Evolutionary conservation across 2,797 vertebrate species (phyloP).

Genomic region (Cyclopterus lumpus): DNA sequence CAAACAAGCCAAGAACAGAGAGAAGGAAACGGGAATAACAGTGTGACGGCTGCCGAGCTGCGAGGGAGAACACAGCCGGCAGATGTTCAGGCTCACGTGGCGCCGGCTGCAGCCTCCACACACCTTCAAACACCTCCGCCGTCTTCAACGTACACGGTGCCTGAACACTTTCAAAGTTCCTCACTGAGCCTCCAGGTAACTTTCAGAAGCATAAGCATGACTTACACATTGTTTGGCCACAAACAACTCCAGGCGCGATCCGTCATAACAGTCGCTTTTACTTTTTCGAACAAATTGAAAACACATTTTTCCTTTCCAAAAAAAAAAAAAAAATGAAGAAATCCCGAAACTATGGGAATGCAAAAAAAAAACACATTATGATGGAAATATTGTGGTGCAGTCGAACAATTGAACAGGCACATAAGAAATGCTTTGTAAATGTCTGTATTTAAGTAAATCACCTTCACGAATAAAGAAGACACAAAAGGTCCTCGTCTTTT

Average conservation of each 20-base stretch:
- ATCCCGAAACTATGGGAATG: background rate
- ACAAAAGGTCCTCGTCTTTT: background rate
- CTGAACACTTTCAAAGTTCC: slow-evolving; percentile 2
- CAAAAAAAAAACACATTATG: background rate
- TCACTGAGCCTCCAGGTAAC: background rate
- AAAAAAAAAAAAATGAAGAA: background rate
- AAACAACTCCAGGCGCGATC: background rate
- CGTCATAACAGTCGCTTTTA: background rate
- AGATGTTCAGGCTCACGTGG: slow-evolving; percentile 41
- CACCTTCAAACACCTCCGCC: slow-evolving; percentile 14
- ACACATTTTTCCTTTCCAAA: background rate
- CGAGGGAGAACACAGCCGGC: slow-evolving; percentile 14
- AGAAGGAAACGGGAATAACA: slow-evolving; percentile 9
- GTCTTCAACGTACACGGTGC: background rate
- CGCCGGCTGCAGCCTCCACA: slow-evolving; percentile 14
- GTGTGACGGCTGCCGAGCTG: slow-evolving; percentile 9
- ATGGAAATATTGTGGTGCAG: background rate
- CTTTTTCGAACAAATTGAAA: background rate
- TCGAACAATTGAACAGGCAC: no score
- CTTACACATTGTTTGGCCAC: background rate
- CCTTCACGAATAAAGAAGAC: background rate
- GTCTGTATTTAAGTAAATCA: background rate
- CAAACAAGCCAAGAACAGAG: slow-evolving; percentile 13
- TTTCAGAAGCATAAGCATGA: background rate
- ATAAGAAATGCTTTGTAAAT: background rate